Evolutionary conservation across 2,888 invertebrate genomes (phyloP).

Genomic region (Lasioglossum figueresi): DNA sequence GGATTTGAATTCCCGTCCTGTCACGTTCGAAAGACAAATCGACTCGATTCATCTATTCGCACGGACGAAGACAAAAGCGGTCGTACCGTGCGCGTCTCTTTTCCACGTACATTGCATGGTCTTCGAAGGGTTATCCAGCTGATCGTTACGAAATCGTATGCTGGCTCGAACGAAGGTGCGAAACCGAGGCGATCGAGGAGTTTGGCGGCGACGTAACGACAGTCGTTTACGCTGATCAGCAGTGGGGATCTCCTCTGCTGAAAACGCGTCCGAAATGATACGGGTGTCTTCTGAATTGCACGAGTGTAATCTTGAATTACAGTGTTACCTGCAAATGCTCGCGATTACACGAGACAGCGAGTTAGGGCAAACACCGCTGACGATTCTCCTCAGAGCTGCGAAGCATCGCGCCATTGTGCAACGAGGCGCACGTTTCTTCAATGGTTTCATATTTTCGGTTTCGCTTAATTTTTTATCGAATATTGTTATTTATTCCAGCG

Average conservation of each 20-base stretch:
- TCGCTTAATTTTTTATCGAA: too few species aligned
- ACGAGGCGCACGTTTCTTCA: constrained; percentile 8
- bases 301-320: constrained; percentile 3
- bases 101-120: not conserved
- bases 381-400: not conserved
- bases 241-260: not conserved
- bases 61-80: not conserved
- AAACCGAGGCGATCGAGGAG: not conserved
- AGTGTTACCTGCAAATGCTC: not conserved
- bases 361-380: not conserved
- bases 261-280: not conserved
- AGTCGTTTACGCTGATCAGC: constrained; percentile 26
- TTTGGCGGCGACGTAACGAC: constrained; percentile 22
- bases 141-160: constrained; percentile 18
- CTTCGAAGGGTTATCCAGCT: not conserved
- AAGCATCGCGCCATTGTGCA: not conserved
- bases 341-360: not conserved
- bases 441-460: not conserved
- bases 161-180: constrained; percentile 17
- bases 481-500: too few species aligned
- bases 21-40: constrained; percentile 27
- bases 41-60: not conserved
- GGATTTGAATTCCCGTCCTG: constrained; percentile 33
- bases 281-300: constrained; percentile 3
- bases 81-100: not conserved